These are phyloP conservation scores for Rhizomys pruinosus DNA, from an alignment of 2,113 vertebrate species.

Conservation along the genomic window DNA sequence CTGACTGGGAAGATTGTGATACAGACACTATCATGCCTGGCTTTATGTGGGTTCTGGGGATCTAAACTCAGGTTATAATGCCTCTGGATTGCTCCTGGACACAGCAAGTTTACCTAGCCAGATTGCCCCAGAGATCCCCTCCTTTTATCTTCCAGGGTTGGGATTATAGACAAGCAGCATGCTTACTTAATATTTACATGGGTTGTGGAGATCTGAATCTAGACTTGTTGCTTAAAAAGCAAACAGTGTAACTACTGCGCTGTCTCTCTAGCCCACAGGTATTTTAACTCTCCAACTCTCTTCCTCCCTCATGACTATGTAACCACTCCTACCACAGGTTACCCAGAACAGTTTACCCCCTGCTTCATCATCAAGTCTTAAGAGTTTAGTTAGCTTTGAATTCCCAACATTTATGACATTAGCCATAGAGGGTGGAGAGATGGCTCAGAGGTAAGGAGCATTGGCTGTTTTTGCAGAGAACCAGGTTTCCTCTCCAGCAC, in stretches of 20 bases:
- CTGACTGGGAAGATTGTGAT: no score
- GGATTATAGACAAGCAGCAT: not conserved
- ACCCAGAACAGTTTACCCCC: accelerated
- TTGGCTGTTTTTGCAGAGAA: no score
- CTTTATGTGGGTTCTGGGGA: no score
- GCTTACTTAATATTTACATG: no score
- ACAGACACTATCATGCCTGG: no score
- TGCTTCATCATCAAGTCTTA: not conserved
- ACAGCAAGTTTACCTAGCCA: not conserved
- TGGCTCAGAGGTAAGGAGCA: no score
- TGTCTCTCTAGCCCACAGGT: not conserved
- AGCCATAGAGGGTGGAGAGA: no score
- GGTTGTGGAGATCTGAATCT: not conserved
- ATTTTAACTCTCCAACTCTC: not conserved
- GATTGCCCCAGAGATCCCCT: no score
- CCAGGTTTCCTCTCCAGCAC: no score
- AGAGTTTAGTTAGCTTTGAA: not conserved
- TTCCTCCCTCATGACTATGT: accelerated
- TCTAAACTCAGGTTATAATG: no score
- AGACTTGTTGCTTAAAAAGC: not conserved
- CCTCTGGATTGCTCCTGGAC: not conserved
- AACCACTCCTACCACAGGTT: accelerated
- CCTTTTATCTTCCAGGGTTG: not conserved
- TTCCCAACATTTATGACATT: not conserved
- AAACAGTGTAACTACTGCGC: no score